These are phyloP conservation scores for Carapus acus DNA, from an alignment of 2,797 vertebrate genomes.

Conservation along the genomic window DNA sequence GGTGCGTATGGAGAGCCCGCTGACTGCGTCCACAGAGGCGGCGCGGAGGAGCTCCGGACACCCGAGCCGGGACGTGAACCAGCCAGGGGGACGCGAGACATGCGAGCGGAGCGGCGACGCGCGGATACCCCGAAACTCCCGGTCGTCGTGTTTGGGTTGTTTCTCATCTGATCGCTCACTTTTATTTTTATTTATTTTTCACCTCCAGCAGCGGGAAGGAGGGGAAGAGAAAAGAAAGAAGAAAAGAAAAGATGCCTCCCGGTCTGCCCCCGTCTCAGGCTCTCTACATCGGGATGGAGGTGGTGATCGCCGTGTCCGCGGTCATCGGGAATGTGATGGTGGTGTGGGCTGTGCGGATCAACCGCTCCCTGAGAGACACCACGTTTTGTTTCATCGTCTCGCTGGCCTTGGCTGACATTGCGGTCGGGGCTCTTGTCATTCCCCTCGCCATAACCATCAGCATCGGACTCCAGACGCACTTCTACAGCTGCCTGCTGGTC, in stretches of 20 bases:
- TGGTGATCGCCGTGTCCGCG: conserved; percentile 83
- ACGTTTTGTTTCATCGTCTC: conserved; percentile 94
- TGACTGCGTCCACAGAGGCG: conserved; percentile 34
- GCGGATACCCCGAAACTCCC: conserved; percentile 26
- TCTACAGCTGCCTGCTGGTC: conserved; percentile 86
- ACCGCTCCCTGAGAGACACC: conserved; percentile 84
- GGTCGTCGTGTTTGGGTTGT: conserved; percentile 20
- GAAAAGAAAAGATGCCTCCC: conserved; percentile 73
- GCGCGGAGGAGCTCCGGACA: conserved; percentile 14
- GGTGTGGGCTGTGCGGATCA: conserved; percentile 90
- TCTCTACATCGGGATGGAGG: conserved; percentile 87
- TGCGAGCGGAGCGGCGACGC: conserved; percentile 29
- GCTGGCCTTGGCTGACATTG: conserved; percentile 88
- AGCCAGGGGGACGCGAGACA: conserved; percentile 29
- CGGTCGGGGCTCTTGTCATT: conserved; percentile 87
- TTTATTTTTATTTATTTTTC: too few relatives aligned
- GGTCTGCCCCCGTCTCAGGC: conserved; percentile 68
- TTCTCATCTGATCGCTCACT: conserved; percentile 40
- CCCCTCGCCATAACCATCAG: conserved; percentile 89
- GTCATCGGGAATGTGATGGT: conserved; percentile 92
- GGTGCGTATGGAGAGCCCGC: conserved; percentile 18
- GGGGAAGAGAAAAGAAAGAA: too few relatives aligned
- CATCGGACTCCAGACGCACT: conserved; percentile 79
- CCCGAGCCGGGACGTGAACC: conserved; percentile 4
- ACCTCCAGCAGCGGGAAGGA: conserved; percentile 13